A percentile compares a stretch with the other conserved stretches of the same genome.
phyloP scores from a whole-genome alignment of 2,888 invertebrate genomes.

The Thumatha senex region DNA sequence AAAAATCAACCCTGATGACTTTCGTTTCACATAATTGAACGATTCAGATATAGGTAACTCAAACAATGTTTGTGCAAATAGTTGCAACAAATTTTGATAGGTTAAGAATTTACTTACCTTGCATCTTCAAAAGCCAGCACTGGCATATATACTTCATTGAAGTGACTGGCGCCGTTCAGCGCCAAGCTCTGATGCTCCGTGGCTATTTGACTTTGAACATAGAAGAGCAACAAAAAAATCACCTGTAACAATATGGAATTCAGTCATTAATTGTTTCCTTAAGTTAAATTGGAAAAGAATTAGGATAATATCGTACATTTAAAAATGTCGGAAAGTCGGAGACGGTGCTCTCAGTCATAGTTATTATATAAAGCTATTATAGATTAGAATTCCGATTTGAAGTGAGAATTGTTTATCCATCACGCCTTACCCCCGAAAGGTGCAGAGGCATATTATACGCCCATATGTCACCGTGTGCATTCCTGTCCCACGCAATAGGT shows the following conservation, averaged over 20 bases:
- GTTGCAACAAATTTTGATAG: neutral
- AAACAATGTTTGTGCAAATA: neutral
- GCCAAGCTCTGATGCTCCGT: constrained; percentile 83
- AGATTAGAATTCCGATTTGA: too few relatives aligned
- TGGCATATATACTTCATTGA: constrained; percentile 87
- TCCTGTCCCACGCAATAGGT: too few relatives aligned
- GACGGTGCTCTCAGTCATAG: too few relatives aligned
- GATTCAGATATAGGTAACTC: neutral
- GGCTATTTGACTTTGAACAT: constrained; percentile 55
- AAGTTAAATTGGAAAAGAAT: neutral
- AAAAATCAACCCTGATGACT: neutral
- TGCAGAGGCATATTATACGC: too few relatives aligned
- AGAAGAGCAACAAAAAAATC: constrained; percentile 24
- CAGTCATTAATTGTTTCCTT: neutral
- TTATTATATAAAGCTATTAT: too few relatives aligned
- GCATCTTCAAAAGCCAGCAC: constrained; percentile 86
- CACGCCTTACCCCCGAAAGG: too few relatives aligned
- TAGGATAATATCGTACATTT: too few relatives aligned
- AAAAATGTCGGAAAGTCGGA: too few relatives aligned
- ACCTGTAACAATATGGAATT: constrained; percentile 36
- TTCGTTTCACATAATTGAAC: neutral
- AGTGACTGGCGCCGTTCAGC: constrained; percentile 79
- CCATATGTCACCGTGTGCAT: too few relatives aligned
- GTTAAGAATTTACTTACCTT: constrained; percentile 72
- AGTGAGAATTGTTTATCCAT: too few relatives aligned